Base-by-base conservation (phyloP, 2,797 vertebrate species). In the Lepus townsendii region DNA sequence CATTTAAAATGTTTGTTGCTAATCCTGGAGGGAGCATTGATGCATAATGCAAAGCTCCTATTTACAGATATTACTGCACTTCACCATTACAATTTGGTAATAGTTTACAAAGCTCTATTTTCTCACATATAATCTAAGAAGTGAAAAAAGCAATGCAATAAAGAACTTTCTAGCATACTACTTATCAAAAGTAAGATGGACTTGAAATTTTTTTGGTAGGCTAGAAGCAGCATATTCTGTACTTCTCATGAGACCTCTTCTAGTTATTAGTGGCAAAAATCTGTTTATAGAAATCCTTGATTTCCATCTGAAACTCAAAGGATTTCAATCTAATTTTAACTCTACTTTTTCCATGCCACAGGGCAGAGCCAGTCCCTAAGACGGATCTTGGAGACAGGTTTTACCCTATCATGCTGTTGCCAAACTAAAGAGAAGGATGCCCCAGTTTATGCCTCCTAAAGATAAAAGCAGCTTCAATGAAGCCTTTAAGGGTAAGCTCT, bases 21-120 rank as follows among this genome's bases (percentile, higher is more conserved):
- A 82, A 4, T 27, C 75, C 42, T 85, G 42, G 95, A 94, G 22
- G 89, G 95, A 95, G 95, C 17, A 95, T 83, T 97, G 97, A 97
- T 96, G 96, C 91, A 97, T 93, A 94, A 93, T 96, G 96, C 93
- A 60, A 97, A 94, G 90, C 80, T 95, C 97, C 94, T 97, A 96
- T 97, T 90, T 92, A 84, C 91, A 97, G 96, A 97, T 97, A 95
- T 97, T 95, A 98, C 98, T 97, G 97, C 96, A 98, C 93, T 96
- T 97, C 94, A 97, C 97, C 96, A 96, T 97, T 96, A 97, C 93
- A 97, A 97, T 98, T 98, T 98, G 98, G 98, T 98, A 98, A 98
- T 92, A 98, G 96, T 98, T 98, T 98, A 94, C 95, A 98, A 98
- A 97, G 92, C 97, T 98, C 96, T 97, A 97, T 95, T 97, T 98